Evolutionary conservation across 2,797 vertebrate genomes (phyloP), one percentile per base, ranked within the genome.

Genomic region (Micrastur ruficollis): DNA sequence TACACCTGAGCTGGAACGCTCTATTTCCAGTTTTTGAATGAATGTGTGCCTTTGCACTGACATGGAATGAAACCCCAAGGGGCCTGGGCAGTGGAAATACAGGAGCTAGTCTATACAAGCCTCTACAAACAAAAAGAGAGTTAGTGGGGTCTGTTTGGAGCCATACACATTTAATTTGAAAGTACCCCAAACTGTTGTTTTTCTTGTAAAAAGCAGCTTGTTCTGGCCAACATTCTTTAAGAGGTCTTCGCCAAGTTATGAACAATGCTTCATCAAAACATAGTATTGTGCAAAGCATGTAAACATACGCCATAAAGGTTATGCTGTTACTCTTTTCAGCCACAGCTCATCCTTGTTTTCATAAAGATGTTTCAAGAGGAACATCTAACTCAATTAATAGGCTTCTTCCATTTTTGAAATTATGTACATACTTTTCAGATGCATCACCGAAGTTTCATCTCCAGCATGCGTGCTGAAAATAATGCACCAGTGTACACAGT

Each of bases 241-340:
- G 56, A 81, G 18, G n/a, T 70, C 75, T 89, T 76, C 20, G 52
- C 87, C 96, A 96, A 81, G 52, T 91, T 83, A 92, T n/a, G 52
- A 94, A 93, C 79, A 96, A 89, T n/a, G 36, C 61, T 80, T 92
- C 81, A 74, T 91, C 84, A 83, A 95, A 92, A 95, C 76, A 66
- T 0, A 56, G 66, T 56, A 87, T 61, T 95, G 92, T 92, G 75
- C 65, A 86, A 81, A 96, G 52, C 59, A 49, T 50, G 79, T 81
- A 95, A 93, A 92, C 87, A 68, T 88, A 32, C 34, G 44, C 68
- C 52, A 58, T 80, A 90, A 95, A 95, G 71, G 56, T 92, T 93
- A 85, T 31, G n/a, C 38, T 81, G 29, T 73, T 82, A 55, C 50
- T 95, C 73, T 58, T 92, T 81, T 66, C 55, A 92, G 89, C 42